phyloP scores from a whole-genome alignment of 2,888 invertebrate species.

The Cephus nigrinus region DNA sequence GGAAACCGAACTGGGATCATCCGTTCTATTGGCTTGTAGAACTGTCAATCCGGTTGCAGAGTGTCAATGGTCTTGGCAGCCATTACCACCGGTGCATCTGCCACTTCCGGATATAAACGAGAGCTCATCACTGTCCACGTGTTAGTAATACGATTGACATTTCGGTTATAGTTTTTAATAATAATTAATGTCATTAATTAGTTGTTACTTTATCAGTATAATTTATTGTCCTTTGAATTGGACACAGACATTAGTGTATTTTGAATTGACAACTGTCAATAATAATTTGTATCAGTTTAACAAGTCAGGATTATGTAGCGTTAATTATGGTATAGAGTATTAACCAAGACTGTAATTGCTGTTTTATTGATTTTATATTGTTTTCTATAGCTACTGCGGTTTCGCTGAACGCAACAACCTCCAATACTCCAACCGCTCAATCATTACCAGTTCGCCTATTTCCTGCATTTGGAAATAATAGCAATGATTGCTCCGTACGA shows the following conservation, averaged over 20 bases:
- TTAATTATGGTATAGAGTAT: not conserved
- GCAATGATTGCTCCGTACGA: constrained; percentile 62
- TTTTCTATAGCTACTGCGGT: constrained; percentile 39
- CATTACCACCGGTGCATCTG: constrained; percentile 54
- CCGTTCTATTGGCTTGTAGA: constrained; percentile 56
- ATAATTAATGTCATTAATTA: too few species aligned
- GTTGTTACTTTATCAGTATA: too few species aligned
- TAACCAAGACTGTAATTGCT: not conserved
- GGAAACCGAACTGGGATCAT: constrained; percentile 54
- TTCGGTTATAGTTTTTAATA: not conserved
- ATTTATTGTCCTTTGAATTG: too few species aligned
- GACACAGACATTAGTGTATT: not conserved
- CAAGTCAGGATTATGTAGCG: not conserved
- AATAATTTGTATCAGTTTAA: not conserved
- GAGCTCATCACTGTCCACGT: constrained; percentile 19
- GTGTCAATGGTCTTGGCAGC: constrained; percentile 63
- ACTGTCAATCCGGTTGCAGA: constrained; percentile 55
- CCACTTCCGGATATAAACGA: constrained; percentile 57
- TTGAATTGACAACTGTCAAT: not conserved
- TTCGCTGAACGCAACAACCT: constrained; percentile 37
- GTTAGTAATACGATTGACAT: constrained; percentile 15
- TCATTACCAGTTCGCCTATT: constrained; percentile 57
- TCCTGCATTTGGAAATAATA: constrained; percentile 61
- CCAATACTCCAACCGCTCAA: constrained; percentile 38
- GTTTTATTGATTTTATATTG: not conserved